Evolutionary conservation across 2,797 vertebrate genomes (phyloP).

Genomic region (Telmatherina bonti): DNA sequence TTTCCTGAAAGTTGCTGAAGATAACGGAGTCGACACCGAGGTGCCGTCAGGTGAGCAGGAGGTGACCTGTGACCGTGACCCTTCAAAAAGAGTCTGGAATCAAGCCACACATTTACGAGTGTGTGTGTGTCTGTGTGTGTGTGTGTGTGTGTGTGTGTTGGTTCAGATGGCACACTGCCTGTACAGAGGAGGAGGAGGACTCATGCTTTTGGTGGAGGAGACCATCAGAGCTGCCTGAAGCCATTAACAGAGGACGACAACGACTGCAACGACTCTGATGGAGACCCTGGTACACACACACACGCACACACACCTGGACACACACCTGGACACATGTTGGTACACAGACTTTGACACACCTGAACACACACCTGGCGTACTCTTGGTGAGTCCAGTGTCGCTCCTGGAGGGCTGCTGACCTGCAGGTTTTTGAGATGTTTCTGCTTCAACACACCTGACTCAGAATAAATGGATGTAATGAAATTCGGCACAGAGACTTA

Average conservation of each 20-base stretch:
- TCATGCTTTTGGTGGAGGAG: conserved; percentile 88
- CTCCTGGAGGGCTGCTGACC: too few species aligned
- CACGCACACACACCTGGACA: not conserved
- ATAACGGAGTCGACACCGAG: conserved; percentile 93
- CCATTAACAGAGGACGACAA: conserved; percentile 91
- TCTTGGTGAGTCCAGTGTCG: too few species aligned
- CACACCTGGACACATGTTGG: not conserved
- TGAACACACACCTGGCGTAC: too few species aligned
- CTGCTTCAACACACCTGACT: too few species aligned
- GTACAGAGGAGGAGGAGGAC: conserved; percentile 86
- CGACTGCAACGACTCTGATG: conserved; percentile 87
- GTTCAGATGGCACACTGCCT: conserved; percentile 91
- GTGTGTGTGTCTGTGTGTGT: not conserved
- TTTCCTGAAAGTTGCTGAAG: conserved; percentile 98
- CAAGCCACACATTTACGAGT: too few species aligned
- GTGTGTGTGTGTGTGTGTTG: conserved; percentile 9
- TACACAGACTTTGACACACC: too few species aligned
- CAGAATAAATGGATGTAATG: too few species aligned
- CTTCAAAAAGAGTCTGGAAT: not conserved
- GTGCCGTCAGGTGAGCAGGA: conserved; percentile 88
- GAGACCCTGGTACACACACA: conserved; percentile 86
- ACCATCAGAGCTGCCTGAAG: conserved; percentile 94
- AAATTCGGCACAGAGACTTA: too few species aligned
- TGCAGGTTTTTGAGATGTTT: too few species aligned
- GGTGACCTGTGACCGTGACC: not conserved